Base-by-base conservation (phyloP, 2,888 invertebrate species). In the Allolobophora icterica region DNA sequence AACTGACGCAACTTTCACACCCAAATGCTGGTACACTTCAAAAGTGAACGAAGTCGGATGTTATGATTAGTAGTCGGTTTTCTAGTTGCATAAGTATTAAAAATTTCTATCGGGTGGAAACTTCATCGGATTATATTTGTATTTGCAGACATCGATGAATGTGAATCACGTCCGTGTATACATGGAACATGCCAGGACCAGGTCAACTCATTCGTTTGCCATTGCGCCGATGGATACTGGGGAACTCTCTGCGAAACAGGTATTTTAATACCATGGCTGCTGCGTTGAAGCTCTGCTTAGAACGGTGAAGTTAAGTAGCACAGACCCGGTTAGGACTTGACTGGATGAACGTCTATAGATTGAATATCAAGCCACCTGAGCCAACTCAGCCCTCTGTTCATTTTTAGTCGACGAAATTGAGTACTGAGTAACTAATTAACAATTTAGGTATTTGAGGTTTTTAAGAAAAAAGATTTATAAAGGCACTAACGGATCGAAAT, bases 161-260 rank as follows among this genome's bases (percentile, higher is more conserved):
- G 92, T 84, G 89, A 40, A 21, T 89, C 92, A 84, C 87, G 91
- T 58, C 92, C 93, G 83, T 93, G 93, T 91, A 90, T 91, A 38
- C 89, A 92, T 58, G 92, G 98, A 92, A 98, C 98, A 91, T 99
- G 98, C 94, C 96, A 98, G 93, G 98, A 99, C 94, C 98, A 98
- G 95, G 97, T 98, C 24, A 98, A 98, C 30, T 98, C 98, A 96
- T 93, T 91, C 45, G 96, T 96, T 40, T 98, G 98, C 95, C 96
- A 97, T 91, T 98, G 98, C 95, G 35, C 89, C 21, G 89, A 91
- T 0, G 93, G 93, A 17, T 93, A 90, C 89, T 91, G 91, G 6
- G 93, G 93, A 84, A 38, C 45, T 45, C 52, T 91, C 89, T 93
- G 93, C 92, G 91, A 92, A 38, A 90, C 87, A 89, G 91, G 92